Evolutionary conservation across 2,797 vertebrate genomes (phyloP).

Genomic region (Buceros bicornis): DNA sequence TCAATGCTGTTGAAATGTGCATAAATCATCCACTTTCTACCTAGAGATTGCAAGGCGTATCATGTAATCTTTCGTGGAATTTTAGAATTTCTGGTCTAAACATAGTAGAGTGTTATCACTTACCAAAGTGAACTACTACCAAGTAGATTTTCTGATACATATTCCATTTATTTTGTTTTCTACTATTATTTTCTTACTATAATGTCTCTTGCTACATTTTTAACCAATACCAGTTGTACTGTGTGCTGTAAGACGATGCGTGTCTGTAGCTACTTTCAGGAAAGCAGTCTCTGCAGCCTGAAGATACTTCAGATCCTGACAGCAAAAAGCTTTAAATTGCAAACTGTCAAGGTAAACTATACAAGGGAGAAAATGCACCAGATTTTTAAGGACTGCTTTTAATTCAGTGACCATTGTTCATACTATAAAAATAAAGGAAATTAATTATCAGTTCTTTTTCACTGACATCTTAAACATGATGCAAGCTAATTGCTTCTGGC

Average conservation of each 20-base stretch:
- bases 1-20: constrained; percentile 66
- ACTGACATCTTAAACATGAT: not conserved
- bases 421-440: not conserved
- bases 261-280: not conserved
- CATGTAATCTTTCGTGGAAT: not conserved
- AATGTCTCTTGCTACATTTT: not conserved
- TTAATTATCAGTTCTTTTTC: not conserved
- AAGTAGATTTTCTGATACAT: not conserved
- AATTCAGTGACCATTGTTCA: not conserved
- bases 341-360: not conserved
- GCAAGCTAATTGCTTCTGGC: not conserved
- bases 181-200: not conserved
- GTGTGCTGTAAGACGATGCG: not conserved
- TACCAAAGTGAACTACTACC: not conserved
- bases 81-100: constrained; percentile 2
- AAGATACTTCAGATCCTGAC: not conserved
- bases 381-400: not conserved
- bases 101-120: not conserved
- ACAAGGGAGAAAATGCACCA: not conserved
- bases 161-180: not conserved
- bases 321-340: not conserved
- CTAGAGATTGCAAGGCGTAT: not conserved
- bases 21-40: constrained; percentile 33
- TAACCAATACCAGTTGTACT: not conserved
- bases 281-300: not conserved